phyloP scores from a whole-genome alignment of 2,888 invertebrate genomes.

The Rugalucina vietnamica region DNA sequence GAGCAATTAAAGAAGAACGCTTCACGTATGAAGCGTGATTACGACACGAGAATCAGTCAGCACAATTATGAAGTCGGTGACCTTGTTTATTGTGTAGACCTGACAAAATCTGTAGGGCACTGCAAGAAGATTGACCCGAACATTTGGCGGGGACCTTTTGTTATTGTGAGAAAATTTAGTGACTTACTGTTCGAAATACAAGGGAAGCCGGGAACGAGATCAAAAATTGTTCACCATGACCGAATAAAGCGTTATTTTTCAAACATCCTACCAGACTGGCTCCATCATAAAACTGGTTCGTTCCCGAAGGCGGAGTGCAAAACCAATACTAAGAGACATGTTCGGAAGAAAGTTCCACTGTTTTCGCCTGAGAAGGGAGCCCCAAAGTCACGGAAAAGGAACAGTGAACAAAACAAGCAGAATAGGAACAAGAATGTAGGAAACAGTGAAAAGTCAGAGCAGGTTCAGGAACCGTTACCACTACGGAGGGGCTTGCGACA shows the following conservation, averaged over 20 bases:
- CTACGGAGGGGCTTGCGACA: no score
- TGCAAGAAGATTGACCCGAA: conserved; percentile 23
- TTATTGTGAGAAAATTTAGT: conserved; percentile 18
- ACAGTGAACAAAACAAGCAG: no score
- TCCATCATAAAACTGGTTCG: no score
- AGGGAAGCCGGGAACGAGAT: not conserved
- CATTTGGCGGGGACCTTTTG: conserved; percentile 31
- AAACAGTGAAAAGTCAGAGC: no score
- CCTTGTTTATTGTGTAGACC: conserved; percentile 15
- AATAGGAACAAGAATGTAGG: no score
- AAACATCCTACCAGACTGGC: conserved; percentile 9
- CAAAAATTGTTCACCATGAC: conserved; percentile 24
- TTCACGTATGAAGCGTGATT: conserved; percentile 20
- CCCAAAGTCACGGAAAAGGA: no score
- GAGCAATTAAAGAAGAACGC: conserved; percentile 1
- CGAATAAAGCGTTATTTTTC: conserved; percentile 22
- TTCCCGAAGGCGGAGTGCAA: no score
- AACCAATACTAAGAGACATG: no score
- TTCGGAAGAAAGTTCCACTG: no score
- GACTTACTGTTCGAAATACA: conserved; percentile 23
- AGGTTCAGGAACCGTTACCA: no score
- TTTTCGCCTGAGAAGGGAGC: no score
- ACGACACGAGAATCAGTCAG: conserved; percentile 21
- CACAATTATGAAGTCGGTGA: conserved; percentile 15
- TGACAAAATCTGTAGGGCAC: conserved; percentile 10